Percentiles rank a stretch among this genome's conserved stretches.
Conservation (phyloP, 2,888 invertebrate species). For the Scaeva pyrastri region DNA sequence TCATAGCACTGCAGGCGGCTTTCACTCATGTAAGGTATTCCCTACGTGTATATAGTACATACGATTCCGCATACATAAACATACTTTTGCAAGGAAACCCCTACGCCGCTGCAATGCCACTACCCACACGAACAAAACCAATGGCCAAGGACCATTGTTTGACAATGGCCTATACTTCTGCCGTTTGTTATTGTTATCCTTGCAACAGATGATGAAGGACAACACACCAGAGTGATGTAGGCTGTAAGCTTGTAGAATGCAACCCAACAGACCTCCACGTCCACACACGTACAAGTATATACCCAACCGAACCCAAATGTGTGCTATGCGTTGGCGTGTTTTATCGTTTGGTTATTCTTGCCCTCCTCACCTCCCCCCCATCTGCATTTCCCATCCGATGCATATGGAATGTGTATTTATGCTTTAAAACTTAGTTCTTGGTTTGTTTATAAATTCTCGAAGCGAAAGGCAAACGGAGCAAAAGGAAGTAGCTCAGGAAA, state of each 20-base stretch:
- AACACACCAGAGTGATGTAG: slow-evolving; percentile 12
- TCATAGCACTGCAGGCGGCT: slow-evolving; percentile 17
- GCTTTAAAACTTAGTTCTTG: slow-evolving; percentile 43
- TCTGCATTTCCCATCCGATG: background rate
- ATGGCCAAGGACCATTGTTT: slow-evolving; percentile 63
- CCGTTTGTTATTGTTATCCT: slow-evolving; percentile 69
- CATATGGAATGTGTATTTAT: slow-evolving; percentile 38
- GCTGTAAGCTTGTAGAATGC: slow-evolving; percentile 20
- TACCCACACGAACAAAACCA: slow-evolving; percentile 17
- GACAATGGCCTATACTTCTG: slow-evolving; percentile 66
- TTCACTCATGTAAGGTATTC: slow-evolving; percentile 24
- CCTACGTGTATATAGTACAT: background rate
- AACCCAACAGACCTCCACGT: slow-evolving; percentile 36
- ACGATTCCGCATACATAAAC: background rate
- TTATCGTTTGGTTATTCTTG: background rate
- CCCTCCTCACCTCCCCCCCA: background rate
- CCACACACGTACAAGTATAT: background rate
- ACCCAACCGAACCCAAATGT: background rate
- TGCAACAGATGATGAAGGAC: slow-evolving; percentile 56
- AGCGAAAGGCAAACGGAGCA: slow-evolving; percentile 35
- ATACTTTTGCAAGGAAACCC: slow-evolving; percentile 5
- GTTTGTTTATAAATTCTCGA: slow-evolving; percentile 58
- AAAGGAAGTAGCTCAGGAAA: slow-evolving; percentile 44
- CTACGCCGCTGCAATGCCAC: background rate
- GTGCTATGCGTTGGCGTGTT: slow-evolving; percentile 21